These are phyloP conservation scores for Chironomus riparius DNA, from an alignment of 2,888 invertebrate genomes.

Conservation along the genomic window DNA sequence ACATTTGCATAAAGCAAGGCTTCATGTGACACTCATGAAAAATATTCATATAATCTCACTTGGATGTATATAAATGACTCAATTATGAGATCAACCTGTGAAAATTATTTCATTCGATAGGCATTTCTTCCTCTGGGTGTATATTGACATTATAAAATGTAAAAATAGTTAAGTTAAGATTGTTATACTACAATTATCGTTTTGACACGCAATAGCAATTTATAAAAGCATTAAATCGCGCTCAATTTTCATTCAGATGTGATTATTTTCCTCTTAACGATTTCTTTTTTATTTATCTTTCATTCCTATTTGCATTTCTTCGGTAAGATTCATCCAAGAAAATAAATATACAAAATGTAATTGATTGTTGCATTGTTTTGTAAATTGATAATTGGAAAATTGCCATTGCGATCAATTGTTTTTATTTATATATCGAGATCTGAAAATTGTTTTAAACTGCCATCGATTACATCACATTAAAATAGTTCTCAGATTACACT, in stretches of 20 bases:
- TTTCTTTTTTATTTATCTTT: neutral
- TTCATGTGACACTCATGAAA: no score
- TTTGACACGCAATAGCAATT: slow-evolving; percentile 6
- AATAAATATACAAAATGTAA: neutral
- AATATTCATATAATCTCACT: no score
- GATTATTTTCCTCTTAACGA: neutral
- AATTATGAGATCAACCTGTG: no score
- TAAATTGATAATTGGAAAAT: slow-evolving; percentile 20
- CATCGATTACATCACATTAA: neutral
- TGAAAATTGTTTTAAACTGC: neutral
- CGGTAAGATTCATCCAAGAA: neutral
- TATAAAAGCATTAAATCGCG: neutral
- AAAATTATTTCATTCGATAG: no score
- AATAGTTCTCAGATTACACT: neutral
- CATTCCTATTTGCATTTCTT: neutral
- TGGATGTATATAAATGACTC: no score
- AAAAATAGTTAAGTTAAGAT: neutral
- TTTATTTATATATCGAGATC: neutral
- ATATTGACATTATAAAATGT: neutral
- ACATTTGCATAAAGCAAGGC: no score
- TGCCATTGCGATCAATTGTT: slow-evolving; percentile 1
- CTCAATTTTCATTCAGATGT: neutral
- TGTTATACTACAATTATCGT: neutral
- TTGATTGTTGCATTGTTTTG: slow-evolving; percentile 26
- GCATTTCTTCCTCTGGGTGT: no score